Evolutionary conservation across 2,888 invertebrate species (phyloP), one percentile per base, ranked within the genome.

Genomic region (Nymphalis c-album): DNA sequence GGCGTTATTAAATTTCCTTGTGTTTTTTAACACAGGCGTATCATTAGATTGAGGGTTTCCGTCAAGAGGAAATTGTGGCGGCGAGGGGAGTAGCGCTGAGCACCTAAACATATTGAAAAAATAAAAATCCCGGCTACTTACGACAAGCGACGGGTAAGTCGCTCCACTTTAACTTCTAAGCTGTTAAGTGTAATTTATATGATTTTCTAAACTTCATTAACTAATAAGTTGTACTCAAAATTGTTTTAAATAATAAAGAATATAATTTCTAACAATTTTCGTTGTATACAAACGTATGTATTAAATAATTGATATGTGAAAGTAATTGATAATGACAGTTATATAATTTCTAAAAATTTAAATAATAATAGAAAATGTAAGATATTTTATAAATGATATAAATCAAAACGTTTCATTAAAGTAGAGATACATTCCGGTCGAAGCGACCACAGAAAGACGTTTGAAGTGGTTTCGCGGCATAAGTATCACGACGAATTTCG

Each of bases 1-100:
- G 85, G 84, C 89, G 91, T 92, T 92, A 92, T 92, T 92, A 92
- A 92, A 92, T 92, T 92, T 92, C 90, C 92, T 91, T 91, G 91
- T 92, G 91, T 92, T 92, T 92, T 92, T 92, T 92, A 92, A 92
- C 92, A 89, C 90, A 90, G 90, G 89, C 90, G 90, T 92, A 92
- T 92, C 92, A 92, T 92, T 92, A 92, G 92, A 92, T 92, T 91
- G 92, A 91, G 92, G 91, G 91, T 85, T 92, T 90, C 92, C 91
- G 91, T 91, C 91, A 90, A 90, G 90, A 92, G 91, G 91, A 91
- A 92, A 91, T 91, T 91, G 91, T 89, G 91, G 90, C 83, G 82
- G 83, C 77, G 86, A 88, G 90, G 89, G 90, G 91, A 89, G 87
- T 84, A 82, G 84, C 82, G 78, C 83, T 79, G 85, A 85, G 85